Base-by-base conservation (phyloP, 2,888 invertebrate species). In the Pandemis cinnamomeana region DNA sequence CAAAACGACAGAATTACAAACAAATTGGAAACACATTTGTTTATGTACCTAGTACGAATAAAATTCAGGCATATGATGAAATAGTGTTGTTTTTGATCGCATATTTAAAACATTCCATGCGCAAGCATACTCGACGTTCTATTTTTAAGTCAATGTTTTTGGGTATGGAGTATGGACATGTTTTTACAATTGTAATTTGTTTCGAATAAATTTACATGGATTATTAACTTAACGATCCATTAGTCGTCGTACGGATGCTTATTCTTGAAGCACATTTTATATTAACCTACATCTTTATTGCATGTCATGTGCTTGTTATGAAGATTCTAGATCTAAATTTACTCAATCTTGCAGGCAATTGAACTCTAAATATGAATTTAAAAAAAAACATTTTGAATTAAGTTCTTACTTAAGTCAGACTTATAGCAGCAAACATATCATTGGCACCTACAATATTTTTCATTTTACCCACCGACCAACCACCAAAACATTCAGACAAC, bases 381-480 rank as follows among this genome's bases (percentile, higher is more conserved):
- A n/a, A 27, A 27, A 27, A 27, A 36, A 36, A 6, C 8, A 48
- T 11, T 48, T 48, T 13, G 27, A 36, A 36, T 36, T 48, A 11
- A 48, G 48, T 48, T 1, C 8, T 48, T 13, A 48, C 11, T 13
- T 48, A 48, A 13, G 11, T 48, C 5, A 48, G 11, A 48, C 48
- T 48, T 10, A 48, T 36, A 36, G 27, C 2, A 36, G 5, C 48
- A 48, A 48, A 48, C 48, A 48, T 36, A 4, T 36, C 27, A 48
- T 48, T 10, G 13, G 0, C 48, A 13, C 10, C 27, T 36, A 11
- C 8, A 48, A 48, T 48, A 48, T 81, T 84, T 83, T 87, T 88
- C 88, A 87, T 89, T 89, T 36, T 36, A 36, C 27, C 2, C 27
- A 88, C 84, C 88, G 87, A 86, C 80, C 81, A 78, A 80, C 81